Conservation (phyloP, 2,797 vertebrate genomes). For the Nasua narica region DNA sequence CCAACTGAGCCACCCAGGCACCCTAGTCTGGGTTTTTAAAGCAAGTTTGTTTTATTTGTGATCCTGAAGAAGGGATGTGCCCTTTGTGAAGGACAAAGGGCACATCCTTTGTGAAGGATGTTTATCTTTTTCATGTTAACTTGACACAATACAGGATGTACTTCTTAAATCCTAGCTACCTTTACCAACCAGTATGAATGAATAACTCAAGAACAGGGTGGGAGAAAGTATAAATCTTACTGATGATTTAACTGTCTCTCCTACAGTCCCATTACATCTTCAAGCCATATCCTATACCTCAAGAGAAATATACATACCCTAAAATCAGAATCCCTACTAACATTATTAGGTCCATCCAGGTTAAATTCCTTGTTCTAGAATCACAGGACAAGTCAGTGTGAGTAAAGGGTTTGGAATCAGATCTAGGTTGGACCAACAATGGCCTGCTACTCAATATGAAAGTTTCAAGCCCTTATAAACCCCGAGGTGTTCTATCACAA, state of each 20-base stretch:
- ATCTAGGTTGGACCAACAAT: neutral
- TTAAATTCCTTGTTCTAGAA: neutral
- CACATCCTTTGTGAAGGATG: conserved; percentile 10
- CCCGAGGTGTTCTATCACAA: neutral
- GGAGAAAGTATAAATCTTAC: neutral
- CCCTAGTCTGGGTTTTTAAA: neutral
- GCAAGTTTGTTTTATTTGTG: conserved; percentile 4
- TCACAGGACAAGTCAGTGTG: neutral
- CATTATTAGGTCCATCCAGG: neutral
- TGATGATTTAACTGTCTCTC: neutral
- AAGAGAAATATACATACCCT: neutral
- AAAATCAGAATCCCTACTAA: conserved; percentile 25
- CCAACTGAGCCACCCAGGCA: neutral
- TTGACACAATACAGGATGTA: neutral
- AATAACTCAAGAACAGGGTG: conserved; percentile 21
- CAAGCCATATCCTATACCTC: neutral
- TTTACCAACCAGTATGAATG: neutral
- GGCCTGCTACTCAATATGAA: neutral
- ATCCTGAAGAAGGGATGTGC: neutral
- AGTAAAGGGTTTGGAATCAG: neutral
- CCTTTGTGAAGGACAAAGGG: conserved; percentile 1
- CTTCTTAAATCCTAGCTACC: neutral
- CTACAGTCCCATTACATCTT: neutral
- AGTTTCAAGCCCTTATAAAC: neutral
- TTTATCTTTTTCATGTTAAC: conserved; percentile 16